phyloP scores from a whole-genome alignment of 2,113 vertebrate genomes.

The Equus quagga region DNA sequence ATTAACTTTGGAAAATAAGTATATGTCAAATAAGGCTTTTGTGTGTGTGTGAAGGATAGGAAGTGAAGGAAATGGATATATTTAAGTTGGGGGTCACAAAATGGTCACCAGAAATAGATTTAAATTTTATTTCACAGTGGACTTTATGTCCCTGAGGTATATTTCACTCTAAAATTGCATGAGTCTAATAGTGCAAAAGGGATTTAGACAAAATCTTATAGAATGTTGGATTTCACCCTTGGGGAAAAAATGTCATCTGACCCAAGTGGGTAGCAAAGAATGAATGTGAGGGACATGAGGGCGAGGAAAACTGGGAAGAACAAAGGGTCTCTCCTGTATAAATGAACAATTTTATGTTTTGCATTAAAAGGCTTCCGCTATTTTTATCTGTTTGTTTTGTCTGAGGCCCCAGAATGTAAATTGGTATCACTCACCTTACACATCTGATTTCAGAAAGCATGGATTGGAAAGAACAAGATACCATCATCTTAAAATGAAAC shows the following conservation, averaged over 20 bases:
- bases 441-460: conserved; percentile 34
- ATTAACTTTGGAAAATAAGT: conserved; percentile 46
- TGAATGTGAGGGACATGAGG: background rate
- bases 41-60: background rate
- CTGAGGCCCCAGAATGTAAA: background rate
- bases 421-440: background rate
- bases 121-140: conserved; percentile 39
- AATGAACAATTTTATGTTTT: background rate
- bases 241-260: background rate
- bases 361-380: background rate
- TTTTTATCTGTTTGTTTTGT: background rate
- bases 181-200: conserved; percentile 7
- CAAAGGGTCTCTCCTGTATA: background rate
- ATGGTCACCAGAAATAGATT: conserved; percentile 34
- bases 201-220: background rate
- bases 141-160: background rate
- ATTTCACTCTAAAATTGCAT: conserved; percentile 3
- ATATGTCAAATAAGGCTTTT: background rate
- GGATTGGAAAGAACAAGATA: background rate
- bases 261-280: background rate
- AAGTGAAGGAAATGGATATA: background rate
- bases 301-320: background rate
- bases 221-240: background rate
- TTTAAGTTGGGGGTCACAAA: background rate
- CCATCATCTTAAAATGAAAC: background rate